Evolutionary conservation across 2,113 vertebrate species (phyloP), one percentile per base, ranked within the genome.

Genomic region (Okapia johnstoni): DNA sequence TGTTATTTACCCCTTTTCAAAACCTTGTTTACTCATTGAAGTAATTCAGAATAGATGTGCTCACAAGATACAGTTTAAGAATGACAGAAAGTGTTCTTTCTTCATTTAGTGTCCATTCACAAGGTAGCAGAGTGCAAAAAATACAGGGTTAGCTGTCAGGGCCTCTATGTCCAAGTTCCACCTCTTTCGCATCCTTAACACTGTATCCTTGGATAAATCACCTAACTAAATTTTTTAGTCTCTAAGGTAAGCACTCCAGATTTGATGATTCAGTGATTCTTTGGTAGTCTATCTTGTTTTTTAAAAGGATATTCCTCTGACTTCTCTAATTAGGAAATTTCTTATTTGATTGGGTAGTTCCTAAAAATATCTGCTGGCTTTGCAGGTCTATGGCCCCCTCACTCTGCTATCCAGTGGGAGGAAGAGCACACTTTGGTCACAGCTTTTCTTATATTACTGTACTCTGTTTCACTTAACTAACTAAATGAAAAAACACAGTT

Each of bases 231-330:
- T 48, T 33, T 93, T 86, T 95, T 94, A 84, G 77, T 88, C 19
- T 88, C 2, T 88, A 88, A 95, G 28, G 16, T 95, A 93, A 83
- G 80, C 87, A 58, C 61, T 33, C 79, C 92, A n/a, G 57, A 84
- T 92, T 94, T n/a, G 16, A 79, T 87, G 83, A 94, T 90, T 96
- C 58, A 88, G 8, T 84, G 79, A 54, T 79, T 93, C 50, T 97
- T 93, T 94, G 23, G 7, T 94, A 58, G 26, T 96, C 40, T 94
- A 6, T 90, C 61, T 92, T 98, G 52, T 86, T 94, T 96, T 95
- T 92, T 12, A 87, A 54, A 94, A 55, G 48, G 8, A 23, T 95
- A 85, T 84, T 87, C 17, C 57, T 92, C 28, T 94, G 50, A 54
- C 25, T 94, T 15, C 15, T 19, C 36, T 92, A 93, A 84, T 80